Conservation (phyloP, 1,140 invertebrate genomes). For the Eulimnadia texana region DNA sequence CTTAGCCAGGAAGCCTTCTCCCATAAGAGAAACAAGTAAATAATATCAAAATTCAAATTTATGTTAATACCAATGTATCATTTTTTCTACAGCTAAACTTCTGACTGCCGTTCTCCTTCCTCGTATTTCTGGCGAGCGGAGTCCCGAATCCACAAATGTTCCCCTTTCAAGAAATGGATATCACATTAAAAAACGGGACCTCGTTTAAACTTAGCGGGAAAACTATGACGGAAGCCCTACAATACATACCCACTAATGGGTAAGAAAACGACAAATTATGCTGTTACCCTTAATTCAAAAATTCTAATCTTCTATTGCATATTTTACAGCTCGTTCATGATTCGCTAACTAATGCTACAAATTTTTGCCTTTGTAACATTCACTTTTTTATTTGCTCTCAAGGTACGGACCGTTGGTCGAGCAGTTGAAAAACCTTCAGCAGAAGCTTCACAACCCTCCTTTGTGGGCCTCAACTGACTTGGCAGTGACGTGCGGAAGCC, state of each 20-base stretch:
- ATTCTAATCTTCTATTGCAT: background rate
- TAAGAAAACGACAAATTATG: no score
- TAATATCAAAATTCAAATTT: conserved; percentile 4
- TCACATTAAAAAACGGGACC: conserved; percentile 44
- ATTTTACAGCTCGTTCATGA: background rate
- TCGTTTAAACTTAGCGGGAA: conserved; percentile 38
- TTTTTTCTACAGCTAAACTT: conserved; percentile 49
- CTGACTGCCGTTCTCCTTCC: conserved; percentile 44
- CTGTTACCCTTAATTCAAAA: background rate
- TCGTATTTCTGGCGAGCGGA: conserved; percentile 58
- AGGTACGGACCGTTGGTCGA: conserved; percentile 44
- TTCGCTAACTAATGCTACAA: background rate
- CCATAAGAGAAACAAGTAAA: conserved; percentile 28
- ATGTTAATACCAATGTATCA: no score
- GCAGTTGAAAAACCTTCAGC: conserved; percentile 45
- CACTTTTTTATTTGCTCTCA: conserved; percentile 8
- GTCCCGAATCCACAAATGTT: conserved; percentile 61
- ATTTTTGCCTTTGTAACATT: conserved; percentile 5
- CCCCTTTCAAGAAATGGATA: conserved; percentile 48
- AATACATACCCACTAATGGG: conserved; percentile 58
- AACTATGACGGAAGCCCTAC: conserved; percentile 44
- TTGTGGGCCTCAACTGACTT: conserved; percentile 42
- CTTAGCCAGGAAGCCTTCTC: conserved; percentile 24
- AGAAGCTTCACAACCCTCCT: conserved; percentile 47
- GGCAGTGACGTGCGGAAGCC: conserved; percentile 51